These are phyloP conservation scores for Emys orbicularis DNA, from an alignment of 2,797 vertebrate species.

Conservation along the genomic window DNA sequence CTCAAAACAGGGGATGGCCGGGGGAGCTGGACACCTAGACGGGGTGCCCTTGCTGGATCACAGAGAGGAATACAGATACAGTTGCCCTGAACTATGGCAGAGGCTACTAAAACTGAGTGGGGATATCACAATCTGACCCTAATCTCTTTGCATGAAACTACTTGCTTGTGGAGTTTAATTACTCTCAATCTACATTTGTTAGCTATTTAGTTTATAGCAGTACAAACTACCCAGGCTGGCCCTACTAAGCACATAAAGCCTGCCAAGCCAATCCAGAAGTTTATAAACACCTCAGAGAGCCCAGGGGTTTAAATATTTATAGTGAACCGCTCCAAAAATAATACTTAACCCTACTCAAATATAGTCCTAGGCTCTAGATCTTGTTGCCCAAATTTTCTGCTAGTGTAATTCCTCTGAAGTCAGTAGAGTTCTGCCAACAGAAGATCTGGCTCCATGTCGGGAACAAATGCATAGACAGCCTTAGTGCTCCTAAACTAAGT, in stretches of 20 bases:
- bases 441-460: neutral
- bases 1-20: neutral
- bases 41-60: neutral
- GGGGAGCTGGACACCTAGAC: neutral
- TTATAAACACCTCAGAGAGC: neutral
- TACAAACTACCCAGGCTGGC: neutral
- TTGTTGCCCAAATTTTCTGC: neutral
- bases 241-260: neutral
- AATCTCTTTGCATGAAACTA: neutral
- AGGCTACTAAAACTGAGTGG: neutral
- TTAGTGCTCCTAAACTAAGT: neutral
- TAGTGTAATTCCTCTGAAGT: neutral
- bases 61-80: neutral
- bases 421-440: neutral
- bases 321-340: neutral
- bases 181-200: neutral
- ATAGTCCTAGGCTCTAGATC: neutral
- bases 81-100: too few relatives aligned
- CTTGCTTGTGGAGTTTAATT: neutral
- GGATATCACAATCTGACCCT: neutral
- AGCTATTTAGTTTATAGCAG: neutral
- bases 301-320: neutral
- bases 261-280: neutral
- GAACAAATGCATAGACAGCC: neutral
- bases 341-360: neutral